Conservation (phyloP, 2,113 vertebrate genomes). For the Onychorhynchus coronatus region DNA sequence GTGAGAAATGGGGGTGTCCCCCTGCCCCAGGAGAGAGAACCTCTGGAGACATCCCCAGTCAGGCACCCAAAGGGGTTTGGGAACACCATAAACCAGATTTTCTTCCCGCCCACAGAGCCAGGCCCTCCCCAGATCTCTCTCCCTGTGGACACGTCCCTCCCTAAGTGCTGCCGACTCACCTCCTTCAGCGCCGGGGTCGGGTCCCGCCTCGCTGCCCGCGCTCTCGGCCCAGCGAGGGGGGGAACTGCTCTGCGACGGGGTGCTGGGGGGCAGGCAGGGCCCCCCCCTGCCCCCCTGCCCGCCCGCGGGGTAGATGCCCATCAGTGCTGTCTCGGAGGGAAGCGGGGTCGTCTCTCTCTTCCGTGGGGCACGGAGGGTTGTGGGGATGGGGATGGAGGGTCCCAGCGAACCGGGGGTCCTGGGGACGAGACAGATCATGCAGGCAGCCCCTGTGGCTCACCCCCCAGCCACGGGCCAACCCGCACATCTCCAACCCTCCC, state of each 20-base stretch:
- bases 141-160: fast-evolving
- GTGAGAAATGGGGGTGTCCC: not conserved
- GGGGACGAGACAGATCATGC: not conserved
- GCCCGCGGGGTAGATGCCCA: not conserved
- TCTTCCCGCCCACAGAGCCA: not conserved
- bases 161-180: constrained; percentile 19
- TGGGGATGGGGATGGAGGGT: not conserved
- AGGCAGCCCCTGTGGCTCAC: fast-evolving
- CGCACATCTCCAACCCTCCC: not conserved
- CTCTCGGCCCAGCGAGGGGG: constrained; percentile 43
- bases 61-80: not conserved
- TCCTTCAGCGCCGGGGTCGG: not conserved
- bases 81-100: not conserved
- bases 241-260: constrained; percentile 7
- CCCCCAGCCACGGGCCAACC: not conserved
- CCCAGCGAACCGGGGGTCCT: not conserved
- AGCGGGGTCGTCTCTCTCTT: not conserved
- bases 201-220: constrained; percentile 37
- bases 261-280: not conserved
- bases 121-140: fast-evolving
- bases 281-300: not conserved
- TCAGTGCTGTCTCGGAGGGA: not conserved
- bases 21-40: no score
- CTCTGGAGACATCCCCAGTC: not conserved
- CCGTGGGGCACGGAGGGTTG: not conserved